These are phyloP conservation scores for Ictalurus punctatus DNA, from an alignment of 2,113 vertebrate genomes.

Conservation along the genomic window DNA sequence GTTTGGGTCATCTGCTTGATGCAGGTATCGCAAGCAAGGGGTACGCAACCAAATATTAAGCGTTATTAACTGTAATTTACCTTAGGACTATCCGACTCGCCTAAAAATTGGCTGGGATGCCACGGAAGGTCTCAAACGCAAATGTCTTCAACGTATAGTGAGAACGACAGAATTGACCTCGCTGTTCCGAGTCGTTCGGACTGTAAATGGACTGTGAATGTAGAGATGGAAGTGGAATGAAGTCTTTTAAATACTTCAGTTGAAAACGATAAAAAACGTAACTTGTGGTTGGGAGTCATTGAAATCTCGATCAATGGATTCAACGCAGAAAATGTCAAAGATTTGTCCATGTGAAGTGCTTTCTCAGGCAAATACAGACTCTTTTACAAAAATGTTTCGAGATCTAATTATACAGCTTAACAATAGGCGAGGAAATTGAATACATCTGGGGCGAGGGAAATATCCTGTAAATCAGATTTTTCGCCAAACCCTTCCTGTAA, in stretches of 20 bases:
- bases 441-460: neutral
- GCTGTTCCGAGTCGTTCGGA: too few species aligned
- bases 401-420: neutral
- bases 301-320: too few species aligned
- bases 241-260: neutral
- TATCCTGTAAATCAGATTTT: neutral
- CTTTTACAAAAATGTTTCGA: neutral
- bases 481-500: neutral
- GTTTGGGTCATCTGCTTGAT: too few species aligned
- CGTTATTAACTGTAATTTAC: too few species aligned
- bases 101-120: too few species aligned
- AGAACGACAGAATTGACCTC: too few species aligned
- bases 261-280: neutral
- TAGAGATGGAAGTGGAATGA: neutral
- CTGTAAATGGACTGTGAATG: neutral
- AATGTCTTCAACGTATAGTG: too few species aligned
- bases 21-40: too few species aligned
- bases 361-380: neutral
- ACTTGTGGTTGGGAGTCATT: neutral
- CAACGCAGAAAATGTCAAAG: too few species aligned
- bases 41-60: too few species aligned
- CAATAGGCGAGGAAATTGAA: neutral
- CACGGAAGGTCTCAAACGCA: too few species aligned
- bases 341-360: neutral
- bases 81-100: too few species aligned